A percentile compares a stretch with the other conserved stretches of the same genome.
These are phyloP conservation scores for Drosophila vallismaia DNA, from an alignment of 2,888 invertebrate genomes.

Conservation along the genomic window DNA sequence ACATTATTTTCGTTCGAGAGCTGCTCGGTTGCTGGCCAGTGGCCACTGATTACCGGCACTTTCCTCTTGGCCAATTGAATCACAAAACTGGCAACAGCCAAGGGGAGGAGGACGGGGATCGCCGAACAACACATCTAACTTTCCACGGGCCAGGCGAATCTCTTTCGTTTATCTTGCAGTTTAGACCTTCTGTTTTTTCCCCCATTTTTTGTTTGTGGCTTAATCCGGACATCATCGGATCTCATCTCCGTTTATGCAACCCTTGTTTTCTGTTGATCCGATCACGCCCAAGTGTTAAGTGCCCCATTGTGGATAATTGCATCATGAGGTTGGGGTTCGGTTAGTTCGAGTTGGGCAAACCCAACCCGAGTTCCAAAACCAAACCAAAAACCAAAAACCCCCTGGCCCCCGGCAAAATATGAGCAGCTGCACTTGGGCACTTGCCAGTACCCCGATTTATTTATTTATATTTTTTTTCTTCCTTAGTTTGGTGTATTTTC, in stretches of 20 bases:
- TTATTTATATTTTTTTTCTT: conserved; percentile 6
- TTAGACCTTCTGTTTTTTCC: conserved; percentile 19
- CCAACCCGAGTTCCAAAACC: conserved; percentile 13
- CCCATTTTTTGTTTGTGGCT: neutral
- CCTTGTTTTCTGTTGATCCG: conserved; percentile 23
- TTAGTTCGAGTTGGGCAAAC: conserved; percentile 16
- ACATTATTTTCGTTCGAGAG: conserved; percentile 15
- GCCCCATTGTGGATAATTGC: conserved; percentile 53
- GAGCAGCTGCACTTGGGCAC: conserved; percentile 27
- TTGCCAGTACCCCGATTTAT: conserved; percentile 17
- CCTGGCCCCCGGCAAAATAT: neutral
- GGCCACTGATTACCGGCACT: conserved; percentile 36
- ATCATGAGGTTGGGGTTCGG: conserved; percentile 35
- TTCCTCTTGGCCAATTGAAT: conserved; percentile 41
- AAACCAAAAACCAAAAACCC: neutral
- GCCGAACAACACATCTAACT: conserved; percentile 22
- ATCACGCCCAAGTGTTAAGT: conserved; percentile 48
- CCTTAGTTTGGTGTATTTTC: conserved; percentile 7
- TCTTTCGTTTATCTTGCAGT: conserved; percentile 24
- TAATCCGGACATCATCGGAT: conserved; percentile 35
- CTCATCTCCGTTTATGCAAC: conserved; percentile 42
- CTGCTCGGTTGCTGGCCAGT: conserved; percentile 2
- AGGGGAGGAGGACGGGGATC: neutral
- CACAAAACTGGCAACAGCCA: conserved; percentile 1
- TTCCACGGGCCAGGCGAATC: conserved; percentile 28